Evolutionary conservation across 2,888 invertebrate species (phyloP).

Genomic region (Drosophila monieri): DNA sequence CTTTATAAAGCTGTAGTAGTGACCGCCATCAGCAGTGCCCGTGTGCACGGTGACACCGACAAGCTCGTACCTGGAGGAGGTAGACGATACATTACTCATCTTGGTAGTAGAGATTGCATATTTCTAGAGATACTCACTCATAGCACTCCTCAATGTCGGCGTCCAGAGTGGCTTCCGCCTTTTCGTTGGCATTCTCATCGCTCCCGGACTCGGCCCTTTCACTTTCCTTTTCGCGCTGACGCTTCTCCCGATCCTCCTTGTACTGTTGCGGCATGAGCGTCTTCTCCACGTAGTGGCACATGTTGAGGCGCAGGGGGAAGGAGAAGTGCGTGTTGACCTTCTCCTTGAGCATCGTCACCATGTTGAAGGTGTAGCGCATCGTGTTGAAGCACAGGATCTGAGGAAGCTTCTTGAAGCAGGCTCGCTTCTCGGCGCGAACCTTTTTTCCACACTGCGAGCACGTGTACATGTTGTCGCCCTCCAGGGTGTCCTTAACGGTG

Average conservation of each 20-base stretch:
- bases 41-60: slow-evolving; percentile 98
- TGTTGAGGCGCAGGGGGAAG: slow-evolving; percentile 95
- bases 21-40: slow-evolving; percentile 98
- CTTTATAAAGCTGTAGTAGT: slow-evolving; percentile 97
- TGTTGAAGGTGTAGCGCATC: slow-evolving; percentile 98
- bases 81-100: background rate
- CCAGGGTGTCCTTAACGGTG: slow-evolving; percentile 97
- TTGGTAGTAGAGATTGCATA: background rate
- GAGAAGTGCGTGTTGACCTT: slow-evolving; percentile 99
- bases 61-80: slow-evolving; percentile 87
- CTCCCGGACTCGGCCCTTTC: slow-evolving; percentile 43
- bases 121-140: slow-evolving; percentile 86
- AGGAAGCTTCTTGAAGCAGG: slow-evolving; percentile 96
- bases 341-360: slow-evolving; percentile 98
- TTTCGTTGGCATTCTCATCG: slow-evolving; percentile 67
- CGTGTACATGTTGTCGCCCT: slow-evolving; percentile 99
- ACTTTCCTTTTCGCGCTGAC: slow-evolving; percentile 75
- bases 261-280: slow-evolving; percentile 95
- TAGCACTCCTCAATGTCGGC: slow-evolving; percentile 89
- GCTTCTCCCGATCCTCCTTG: slow-evolving; percentile 88
- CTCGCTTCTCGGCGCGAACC: slow-evolving; percentile 96
- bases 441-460: slow-evolving; percentile 97
- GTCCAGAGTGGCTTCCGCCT: slow-evolving; percentile 66
- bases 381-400: slow-evolving; percentile 97
- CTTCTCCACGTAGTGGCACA: slow-evolving; percentile 97